phyloP scores from a whole-genome alignment of 2,888 invertebrate genomes.

The Protophormia terraenovae region DNA sequence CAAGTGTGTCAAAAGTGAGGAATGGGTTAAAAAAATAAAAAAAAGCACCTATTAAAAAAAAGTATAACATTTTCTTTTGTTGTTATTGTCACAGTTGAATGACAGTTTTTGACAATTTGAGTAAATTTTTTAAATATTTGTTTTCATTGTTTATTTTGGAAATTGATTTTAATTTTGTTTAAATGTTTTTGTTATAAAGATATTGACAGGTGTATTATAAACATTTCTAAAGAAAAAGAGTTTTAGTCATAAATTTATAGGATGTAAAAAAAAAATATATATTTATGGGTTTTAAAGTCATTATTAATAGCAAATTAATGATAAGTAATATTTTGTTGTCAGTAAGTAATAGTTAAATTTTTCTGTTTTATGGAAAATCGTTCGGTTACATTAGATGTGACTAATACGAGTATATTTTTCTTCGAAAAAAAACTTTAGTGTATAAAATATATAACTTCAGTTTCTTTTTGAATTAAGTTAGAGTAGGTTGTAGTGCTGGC shows the following conservation, averaged over 20 bases:
- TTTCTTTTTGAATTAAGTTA: too few relatives aligned
- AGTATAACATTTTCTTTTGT: slow-evolving; percentile 3
- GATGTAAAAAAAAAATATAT: not conserved
- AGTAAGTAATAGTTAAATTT: too few relatives aligned
- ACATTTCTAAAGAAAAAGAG: too few relatives aligned
- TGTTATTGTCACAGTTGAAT: slow-evolving; percentile 55
- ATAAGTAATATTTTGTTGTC: too few relatives aligned
- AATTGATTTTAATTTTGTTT: not conserved
- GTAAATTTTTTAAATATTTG: slow-evolving; percentile 61
- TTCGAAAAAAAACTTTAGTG: too few relatives aligned
- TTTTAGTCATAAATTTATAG: not conserved
- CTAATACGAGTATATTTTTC: too few relatives aligned
- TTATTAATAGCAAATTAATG: too few relatives aligned
- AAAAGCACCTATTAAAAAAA: not conserved
- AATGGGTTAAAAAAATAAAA: not conserved
- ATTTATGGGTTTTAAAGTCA: too few relatives aligned
- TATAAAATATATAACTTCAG: too few relatives aligned
- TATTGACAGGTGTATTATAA: not conserved
- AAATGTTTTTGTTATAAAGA: not conserved
- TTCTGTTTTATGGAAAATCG: too few relatives aligned
- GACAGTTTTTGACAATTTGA: slow-evolving; percentile 61
- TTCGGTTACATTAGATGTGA: too few relatives aligned
- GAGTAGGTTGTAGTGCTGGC: too few relatives aligned
- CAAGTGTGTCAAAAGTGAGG: not conserved
- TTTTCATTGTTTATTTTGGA: slow-evolving; percentile 40